Base-by-base conservation (phyloP, 2,113 vertebrate species). In the Pseudonaja textilis region DNA sequence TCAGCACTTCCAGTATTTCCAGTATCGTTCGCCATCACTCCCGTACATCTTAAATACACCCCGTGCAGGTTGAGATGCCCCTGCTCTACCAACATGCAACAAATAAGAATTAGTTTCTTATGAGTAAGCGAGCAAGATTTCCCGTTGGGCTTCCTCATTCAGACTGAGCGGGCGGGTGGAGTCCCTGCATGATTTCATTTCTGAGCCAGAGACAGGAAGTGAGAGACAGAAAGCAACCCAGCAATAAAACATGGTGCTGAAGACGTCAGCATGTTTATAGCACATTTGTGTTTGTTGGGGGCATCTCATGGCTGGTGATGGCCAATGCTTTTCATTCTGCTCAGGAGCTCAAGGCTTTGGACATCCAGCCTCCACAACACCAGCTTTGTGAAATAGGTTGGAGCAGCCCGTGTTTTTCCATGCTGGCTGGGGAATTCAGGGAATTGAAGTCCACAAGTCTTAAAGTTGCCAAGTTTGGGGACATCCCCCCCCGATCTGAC, bases 141-240 rank as follows among this genome's bases (percentile, higher is more conserved):
- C 26, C 2, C 4, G 45, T 14, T 3, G 26, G 55, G 25, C 54
- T 87, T 61, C 59, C 85, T 87, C 85, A 34, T 2, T 45, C 9
- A 61, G n/a, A 25, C 23, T 87, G 25, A 39, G 57, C 18, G 1
- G 6, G 26, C 14, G 89, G 85, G 59, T 91, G 92, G 92, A 91
- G 92, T 52, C 39, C 18, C 25, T 4, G 18, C 29, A 20, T 39
- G 85, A 81, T 69, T 81, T 93, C 90, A 88, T 88, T 91, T 91
- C 89, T 55, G 34, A 26, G 88, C 54, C 86, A 20, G 23, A 22
- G 7, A 57, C 89, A 93, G 92, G 92, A 93, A 93, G 86, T 29
- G 57, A 93, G 87, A 69, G 8, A 16, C 26, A 3, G 39, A 20
- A 29, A 6, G 69, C 4, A 45, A 52, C 16, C 3, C 34, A 45